Base-by-base conservation (phyloP, 2,113 vertebrate genomes). In the Isurus oxyrinchus region DNA sequence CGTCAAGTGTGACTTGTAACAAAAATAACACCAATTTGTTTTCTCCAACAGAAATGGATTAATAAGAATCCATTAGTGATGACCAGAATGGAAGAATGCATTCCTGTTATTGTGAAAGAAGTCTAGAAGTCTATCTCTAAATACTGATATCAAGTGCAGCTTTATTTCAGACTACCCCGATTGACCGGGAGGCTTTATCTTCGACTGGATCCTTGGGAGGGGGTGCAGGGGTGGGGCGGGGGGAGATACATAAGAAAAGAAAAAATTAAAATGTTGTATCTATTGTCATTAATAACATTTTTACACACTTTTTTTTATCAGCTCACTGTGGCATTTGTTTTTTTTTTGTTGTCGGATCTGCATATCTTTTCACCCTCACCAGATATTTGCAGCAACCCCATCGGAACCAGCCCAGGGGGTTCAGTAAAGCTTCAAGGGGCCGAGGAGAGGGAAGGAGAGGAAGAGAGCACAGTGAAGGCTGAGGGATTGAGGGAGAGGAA, bases 21-120 rank as follows among this genome's bases (percentile, higher is more conserved):
- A 40, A 40, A 49, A 66, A 40, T 94, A 94, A 94, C 6, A n/a
- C 5, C 88, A 16, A 5, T 95, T 67, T 69, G 23, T 55, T 95
- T 95, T 95, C 94, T 95, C 49, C 14, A 2, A 35, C 49, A 95
- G 94, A 95, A 72, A 14, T 95, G 94, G 94, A 55, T 95, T 76
- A 35, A n/a, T 25, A 94, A 95, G 27, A 95, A 19, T 55, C 25
- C 49, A 11, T 44, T 25, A 49, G 25, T 95, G 66, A 55, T 40
- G 5, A 72, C 13, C 27, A 95, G 35, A 6, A 31, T 23, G 1
- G 94, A 95, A 76, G 94, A 95, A 13, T 31, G 49, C 67, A 72
- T 27, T 27, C 10, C 44, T 7, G 11, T 14, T 2, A 72, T 3
- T 7, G 66, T 72, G 11, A 95, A 95, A 95, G 44, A 95, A 95